These are phyloP conservation scores for Hyposmocoma kahamanoa DNA, from an alignment of 1,140 invertebrate species.

Conservation along the genomic window DNA sequence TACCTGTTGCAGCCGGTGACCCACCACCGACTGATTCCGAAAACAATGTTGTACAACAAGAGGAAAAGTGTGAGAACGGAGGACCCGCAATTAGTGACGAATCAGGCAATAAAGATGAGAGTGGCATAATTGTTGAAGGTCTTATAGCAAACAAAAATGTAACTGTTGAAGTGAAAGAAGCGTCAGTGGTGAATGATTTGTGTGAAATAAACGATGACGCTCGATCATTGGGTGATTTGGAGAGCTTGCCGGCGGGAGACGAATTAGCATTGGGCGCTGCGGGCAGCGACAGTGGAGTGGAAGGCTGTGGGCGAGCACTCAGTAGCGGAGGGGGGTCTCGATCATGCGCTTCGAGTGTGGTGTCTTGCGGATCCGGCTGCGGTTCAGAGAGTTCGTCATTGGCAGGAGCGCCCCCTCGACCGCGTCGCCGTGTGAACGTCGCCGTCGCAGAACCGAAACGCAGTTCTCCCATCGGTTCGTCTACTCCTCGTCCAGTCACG, in stretches of 20 bases:
- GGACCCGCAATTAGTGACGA: constrained; percentile 25
- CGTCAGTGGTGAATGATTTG: constrained; percentile 38
- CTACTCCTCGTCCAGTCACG: constrained; percentile 73
- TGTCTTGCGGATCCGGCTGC: constrained; percentile 83
- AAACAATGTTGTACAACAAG: constrained; percentile 19
- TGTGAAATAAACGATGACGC: constrained; percentile 57
- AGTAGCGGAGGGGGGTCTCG: constrained; percentile 76
- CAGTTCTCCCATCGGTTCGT: constrained; percentile 52
- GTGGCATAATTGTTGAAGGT: constrained; percentile 20
- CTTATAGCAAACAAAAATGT: constrained; percentile 13
- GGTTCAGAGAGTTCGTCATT: constrained; percentile 85
- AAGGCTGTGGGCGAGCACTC: constrained; percentile 79
- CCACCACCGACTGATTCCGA: constrained; percentile 22
- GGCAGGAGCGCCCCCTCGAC: constrained; percentile 51
- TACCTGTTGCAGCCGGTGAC: constrained; percentile 16
- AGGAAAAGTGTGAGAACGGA: constrained; percentile 22
- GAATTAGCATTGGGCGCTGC: constrained; percentile 69
- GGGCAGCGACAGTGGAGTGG: constrained; percentile 86
- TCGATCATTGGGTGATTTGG: constrained; percentile 52
- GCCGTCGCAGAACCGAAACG: constrained; percentile 54
- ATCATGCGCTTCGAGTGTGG: constrained; percentile 84
- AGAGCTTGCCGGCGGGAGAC: constrained; percentile 56
- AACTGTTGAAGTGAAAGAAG: constrained; percentile 27
- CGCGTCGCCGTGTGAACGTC: constrained; percentile 53
- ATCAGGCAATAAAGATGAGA: constrained; percentile 24